Evolutionary conservation across 2,888 invertebrate genomes (phyloP).

Genomic region (Strigamia crassipes): DNA sequence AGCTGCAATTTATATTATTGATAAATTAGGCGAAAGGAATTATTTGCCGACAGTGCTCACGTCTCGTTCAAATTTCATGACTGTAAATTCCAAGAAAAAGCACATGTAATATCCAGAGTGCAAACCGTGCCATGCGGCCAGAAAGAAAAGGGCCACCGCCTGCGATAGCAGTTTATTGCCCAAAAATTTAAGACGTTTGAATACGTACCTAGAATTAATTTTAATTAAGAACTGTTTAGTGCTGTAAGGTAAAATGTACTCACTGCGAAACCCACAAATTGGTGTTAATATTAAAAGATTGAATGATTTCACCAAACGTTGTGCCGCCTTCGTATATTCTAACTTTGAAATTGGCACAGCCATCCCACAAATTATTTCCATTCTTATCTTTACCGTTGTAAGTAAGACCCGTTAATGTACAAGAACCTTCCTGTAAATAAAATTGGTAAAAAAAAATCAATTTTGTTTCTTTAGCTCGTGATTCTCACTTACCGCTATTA

Average conservation of each 20-base stretch:
- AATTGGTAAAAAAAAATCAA: not conserved
- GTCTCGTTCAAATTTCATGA: conserved; percentile 83
- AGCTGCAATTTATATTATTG: conserved; percentile 50
- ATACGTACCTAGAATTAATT: conserved; percentile 70
- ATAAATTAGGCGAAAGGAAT: conserved; percentile 35
- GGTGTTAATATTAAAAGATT: conserved; percentile 93
- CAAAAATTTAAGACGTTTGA: conserved; percentile 89
- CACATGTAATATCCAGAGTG: conserved; percentile 92
- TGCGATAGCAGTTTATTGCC: conserved; percentile 82
- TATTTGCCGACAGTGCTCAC: conserved; percentile 62
- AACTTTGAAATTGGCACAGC: conserved; percentile 87
- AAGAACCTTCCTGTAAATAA: conserved; percentile 68
- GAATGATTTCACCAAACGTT: conserved; percentile 83
- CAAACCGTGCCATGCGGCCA: conserved; percentile 96
- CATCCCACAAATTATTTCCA: conserved; percentile 77
- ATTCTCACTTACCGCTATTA: conserved; percentile 67
- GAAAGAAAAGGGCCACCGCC: conserved; percentile 76
- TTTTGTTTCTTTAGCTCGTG: not conserved
- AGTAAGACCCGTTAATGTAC: conserved; percentile 64
- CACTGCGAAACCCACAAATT: conserved; percentile 90
- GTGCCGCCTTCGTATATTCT: conserved; percentile 78
- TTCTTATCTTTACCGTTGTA: conserved; percentile 74
- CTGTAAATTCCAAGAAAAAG: conserved; percentile 88
- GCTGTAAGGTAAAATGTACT: not conserved
- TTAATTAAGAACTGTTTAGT: not conserved